Evolutionary conservation across 2,888 invertebrate species (phyloP), one percentile per base, ranked within the genome.

Genomic region (Candidula unifasciata): DNA sequence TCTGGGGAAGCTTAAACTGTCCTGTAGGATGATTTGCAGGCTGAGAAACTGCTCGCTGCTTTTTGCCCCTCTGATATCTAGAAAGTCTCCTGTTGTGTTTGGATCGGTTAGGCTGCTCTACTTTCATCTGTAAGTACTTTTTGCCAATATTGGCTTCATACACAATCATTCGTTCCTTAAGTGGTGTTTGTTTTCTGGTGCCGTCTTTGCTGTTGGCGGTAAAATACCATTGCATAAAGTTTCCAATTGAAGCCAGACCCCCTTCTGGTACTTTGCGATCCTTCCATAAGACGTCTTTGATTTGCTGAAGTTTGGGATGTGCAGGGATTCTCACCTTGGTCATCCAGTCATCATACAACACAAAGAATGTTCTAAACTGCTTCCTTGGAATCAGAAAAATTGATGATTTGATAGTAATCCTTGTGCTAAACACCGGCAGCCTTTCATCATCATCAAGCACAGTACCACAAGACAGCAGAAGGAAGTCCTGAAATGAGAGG

Each of bases 171-270:
- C 60, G 30, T 18, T 85, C 85, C 24, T 68, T 80, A 3, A 68
- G 76, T 24, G 64, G 35, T 57, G 57, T 21, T 16, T 68, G 37
- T 0, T 3, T 68, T 5, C n/a, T 57, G 10, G n/a, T 35, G 27
- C 30, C 44, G 6, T 73, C 73, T 33, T 64, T 52, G 80, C 37
- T 69, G 16, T 77, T 37, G 18, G 81, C 69, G 21, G 84, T 80
- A 82, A 89, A 90, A 77, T 88, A 91, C 91, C 91, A 91, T 86
- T 90, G 90, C 30, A 91, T 86, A 54, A 91, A 89, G 52, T 89
- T 91, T 77, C 90, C 89, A 33, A 91, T 82, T 44, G 91, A 91
- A 44, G 90, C 90, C 6, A 91, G 87, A 37, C 90, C 87, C 21
- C 89, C 89, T 44, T 90, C 90, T 27, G 91, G 89, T 52, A 92